A percentile compares a stretch with the other conserved stretches of the same genome.
phyloP scores from a whole-genome alignment of 2,113 vertebrate species.

The Typhlomys cinereus region DNA sequence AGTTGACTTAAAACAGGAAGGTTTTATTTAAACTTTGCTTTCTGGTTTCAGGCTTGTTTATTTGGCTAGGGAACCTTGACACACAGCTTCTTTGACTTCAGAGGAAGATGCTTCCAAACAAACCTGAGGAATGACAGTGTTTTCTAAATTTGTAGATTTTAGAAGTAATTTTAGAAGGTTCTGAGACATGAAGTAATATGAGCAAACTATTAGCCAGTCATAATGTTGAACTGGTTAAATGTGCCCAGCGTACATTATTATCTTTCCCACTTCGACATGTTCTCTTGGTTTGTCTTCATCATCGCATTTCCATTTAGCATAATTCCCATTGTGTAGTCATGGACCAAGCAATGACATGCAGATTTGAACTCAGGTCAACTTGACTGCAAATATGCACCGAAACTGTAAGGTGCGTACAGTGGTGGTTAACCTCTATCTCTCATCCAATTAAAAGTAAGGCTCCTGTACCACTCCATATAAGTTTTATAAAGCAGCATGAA shows the following conservation, averaged over 20 bases:
- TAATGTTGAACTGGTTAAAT: neutral
- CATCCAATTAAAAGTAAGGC: neutral
- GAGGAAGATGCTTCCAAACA: neutral
- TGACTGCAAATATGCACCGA: neutral
- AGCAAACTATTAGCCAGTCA: neutral
- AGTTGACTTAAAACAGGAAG: constrained; percentile 11
- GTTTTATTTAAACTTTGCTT: neutral
- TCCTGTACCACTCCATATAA: neutral
- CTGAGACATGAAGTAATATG: neutral
- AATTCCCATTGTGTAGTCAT: too few species aligned
- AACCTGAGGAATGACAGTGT: neutral
- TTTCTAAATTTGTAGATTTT: neutral
- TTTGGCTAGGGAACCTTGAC: neutral
- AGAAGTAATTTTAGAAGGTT: neutral
- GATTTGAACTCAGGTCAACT: neutral
- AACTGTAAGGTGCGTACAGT: neutral
- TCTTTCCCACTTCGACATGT: neutral
- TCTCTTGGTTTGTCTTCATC: neutral
- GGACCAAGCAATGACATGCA: neutral
- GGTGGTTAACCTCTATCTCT: neutral
- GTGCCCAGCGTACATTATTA: neutral
- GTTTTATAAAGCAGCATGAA: neutral
- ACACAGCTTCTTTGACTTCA: neutral
- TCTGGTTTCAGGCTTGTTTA: neutral
- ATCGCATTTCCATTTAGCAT: too few species aligned